Conservation (phyloP, 2,888 invertebrate genomes). For the Empis livida region DNA sequence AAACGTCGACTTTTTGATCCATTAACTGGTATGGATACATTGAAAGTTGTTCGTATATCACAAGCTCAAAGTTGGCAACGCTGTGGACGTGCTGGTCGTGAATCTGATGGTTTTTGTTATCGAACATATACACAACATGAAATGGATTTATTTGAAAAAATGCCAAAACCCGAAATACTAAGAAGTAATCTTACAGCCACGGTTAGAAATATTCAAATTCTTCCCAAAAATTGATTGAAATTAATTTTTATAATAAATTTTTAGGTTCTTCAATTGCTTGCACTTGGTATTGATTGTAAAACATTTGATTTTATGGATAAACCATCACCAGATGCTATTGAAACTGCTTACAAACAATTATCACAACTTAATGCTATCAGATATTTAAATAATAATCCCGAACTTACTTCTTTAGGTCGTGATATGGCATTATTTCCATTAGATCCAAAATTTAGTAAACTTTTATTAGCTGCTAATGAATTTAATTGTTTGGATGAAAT, state of each 20-base stretch:
- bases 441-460: conserved; percentile 78
- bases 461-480: conserved; percentile 62
- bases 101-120: conserved; percentile 74
- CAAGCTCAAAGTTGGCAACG: conserved; percentile 91
- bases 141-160: conserved; percentile 55
- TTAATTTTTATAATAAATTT: conserved; percentile 25
- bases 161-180: conserved; percentile 78
- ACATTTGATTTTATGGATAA: conserved; percentile 85
- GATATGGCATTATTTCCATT: conserved; percentile 86
- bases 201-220: conserved; percentile 12
- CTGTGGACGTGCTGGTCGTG: conserved; percentile 83
- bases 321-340: conserved; percentile 60
- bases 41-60: conserved; percentile 70
- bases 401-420: conserved; percentile 64
- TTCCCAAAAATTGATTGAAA: background rate
- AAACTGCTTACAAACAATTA: conserved; percentile 49
- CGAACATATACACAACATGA: conserved; percentile 70
- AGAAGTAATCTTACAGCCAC: conserved; percentile 45
- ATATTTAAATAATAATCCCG: conserved; percentile 37
- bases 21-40: conserved; percentile 66
- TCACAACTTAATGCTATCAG: conserved; percentile 61
- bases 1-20: conserved; percentile 79
- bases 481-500: conserved; percentile 68
- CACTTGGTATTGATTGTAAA: conserved; percentile 67
- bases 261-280: conserved; percentile 69